Conservation (phyloP, 2,888 invertebrate species). For the Watsonalla cultraria region DNA sequence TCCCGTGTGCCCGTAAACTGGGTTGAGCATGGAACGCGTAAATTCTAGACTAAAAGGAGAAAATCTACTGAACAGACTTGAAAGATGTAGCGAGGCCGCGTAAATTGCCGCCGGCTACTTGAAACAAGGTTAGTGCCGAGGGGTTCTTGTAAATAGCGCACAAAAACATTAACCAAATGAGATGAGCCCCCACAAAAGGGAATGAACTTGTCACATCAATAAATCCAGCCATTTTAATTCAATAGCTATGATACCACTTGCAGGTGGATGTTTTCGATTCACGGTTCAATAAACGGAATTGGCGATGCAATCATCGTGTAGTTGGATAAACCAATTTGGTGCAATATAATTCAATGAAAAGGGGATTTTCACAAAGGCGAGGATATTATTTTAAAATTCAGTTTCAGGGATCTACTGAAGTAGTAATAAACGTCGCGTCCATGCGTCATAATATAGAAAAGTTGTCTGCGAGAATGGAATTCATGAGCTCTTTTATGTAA, state of each 20-base stretch:
- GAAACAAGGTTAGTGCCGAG: constrained; percentile 34
- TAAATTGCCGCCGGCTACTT: constrained; percentile 34
- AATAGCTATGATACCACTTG: neutral
- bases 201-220: neutral
- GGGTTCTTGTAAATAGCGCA: constrained; percentile 14
- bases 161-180: constrained; percentile 3
- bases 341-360: constrained; percentile 50
- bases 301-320: constrained; percentile 50
- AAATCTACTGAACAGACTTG: constrained; percentile 39
- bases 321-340: constrained; percentile 51
- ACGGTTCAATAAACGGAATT: constrained; percentile 49
- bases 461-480: constrained; percentile 36
- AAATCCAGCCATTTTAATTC: neutral
- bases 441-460: constrained; percentile 34
- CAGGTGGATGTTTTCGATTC: constrained; percentile 28
- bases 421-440: constrained; percentile 31
- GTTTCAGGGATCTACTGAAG: constrained; percentile 28
- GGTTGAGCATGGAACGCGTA: constrained; percentile 38
- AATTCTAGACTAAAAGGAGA: constrained; percentile 47
- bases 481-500: constrained; percentile 52
- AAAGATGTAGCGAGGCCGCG: constrained; percentile 37
- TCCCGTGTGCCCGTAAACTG: constrained; percentile 52
- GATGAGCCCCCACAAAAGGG: neutral
- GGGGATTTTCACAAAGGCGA: constrained; percentile 31
- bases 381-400: constrained; percentile 43